These are phyloP conservation scores for Iphiclides podalirius DNA, from an alignment of 2,888 invertebrate species.

Conservation along the genomic window DNA sequence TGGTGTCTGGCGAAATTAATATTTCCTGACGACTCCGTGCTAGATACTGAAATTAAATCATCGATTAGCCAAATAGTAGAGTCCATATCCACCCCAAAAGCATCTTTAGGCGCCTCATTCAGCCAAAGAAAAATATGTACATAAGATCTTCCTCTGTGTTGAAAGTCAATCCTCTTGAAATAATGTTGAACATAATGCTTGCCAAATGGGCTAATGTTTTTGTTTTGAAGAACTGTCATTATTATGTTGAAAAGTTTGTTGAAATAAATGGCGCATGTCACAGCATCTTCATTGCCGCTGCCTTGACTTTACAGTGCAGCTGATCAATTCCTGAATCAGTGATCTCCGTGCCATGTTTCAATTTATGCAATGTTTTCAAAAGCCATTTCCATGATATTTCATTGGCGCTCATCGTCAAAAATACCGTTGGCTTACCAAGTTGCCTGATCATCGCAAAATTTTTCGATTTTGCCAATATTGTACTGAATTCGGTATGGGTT, in stretches of 20 bases:
- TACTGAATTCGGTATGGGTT: slow-evolving; percentile 45
- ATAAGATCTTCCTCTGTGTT: slow-evolving; percentile 33
- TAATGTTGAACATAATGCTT: slow-evolving; percentile 40
- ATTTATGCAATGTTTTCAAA: slow-evolving; percentile 42
- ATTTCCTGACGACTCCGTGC: slow-evolving; percentile 27
- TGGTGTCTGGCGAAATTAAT: slow-evolving; percentile 33
- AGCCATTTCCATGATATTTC: slow-evolving; percentile 48
- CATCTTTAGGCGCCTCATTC: slow-evolving; percentile 33
- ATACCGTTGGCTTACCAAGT: slow-evolving; percentile 44
- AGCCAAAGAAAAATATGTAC: slow-evolving; percentile 39
- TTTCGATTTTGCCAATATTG: slow-evolving; percentile 48
- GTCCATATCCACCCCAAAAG: neutral
- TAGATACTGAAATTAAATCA: slow-evolving; percentile 29
- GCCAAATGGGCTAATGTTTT: slow-evolving; percentile 40
- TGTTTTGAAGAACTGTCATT: slow-evolving; percentile 37
- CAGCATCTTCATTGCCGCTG: slow-evolving; percentile 37
- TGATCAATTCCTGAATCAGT: neutral
- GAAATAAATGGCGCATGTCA: slow-evolving; percentile 42
- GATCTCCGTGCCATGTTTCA: slow-evolving; percentile 28
- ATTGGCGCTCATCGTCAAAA: slow-evolving; percentile 48
- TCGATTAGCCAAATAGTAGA: slow-evolving; percentile 25
- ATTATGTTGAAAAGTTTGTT: slow-evolving; percentile 38
- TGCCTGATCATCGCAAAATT: slow-evolving; percentile 43
- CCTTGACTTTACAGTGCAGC: slow-evolving; percentile 28
- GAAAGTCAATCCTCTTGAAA: slow-evolving; percentile 50